These are phyloP conservation scores for Noctuana brunneofusca DNA, from an alignment of 2,888 invertebrate species.

Conservation along the genomic window DNA sequence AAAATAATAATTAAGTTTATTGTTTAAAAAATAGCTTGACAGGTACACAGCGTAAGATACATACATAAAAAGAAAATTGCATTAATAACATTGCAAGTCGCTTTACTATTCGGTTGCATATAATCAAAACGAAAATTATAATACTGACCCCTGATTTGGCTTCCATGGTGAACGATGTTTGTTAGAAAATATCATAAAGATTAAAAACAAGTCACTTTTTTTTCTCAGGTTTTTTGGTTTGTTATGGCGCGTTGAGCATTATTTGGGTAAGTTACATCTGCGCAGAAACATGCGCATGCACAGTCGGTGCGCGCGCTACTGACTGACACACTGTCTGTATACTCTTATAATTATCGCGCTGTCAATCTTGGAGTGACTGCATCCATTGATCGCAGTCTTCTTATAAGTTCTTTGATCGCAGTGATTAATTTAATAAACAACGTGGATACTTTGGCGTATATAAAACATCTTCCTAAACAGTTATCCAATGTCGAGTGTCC, in stretches of 20 bases:
- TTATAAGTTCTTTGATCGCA: too few relatives aligned
- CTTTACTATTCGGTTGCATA: background rate
- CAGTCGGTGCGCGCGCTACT: constrained; percentile 2
- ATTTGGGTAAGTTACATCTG: background rate
- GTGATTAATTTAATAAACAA: constrained; percentile 2
- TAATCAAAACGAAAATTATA: background rate
- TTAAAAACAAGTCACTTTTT: background rate
- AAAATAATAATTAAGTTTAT: background rate
- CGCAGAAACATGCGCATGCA: background rate
- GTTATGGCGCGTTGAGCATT: background rate
- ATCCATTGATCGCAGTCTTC: background rate
- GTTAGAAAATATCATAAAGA: background rate
- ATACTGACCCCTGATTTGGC: background rate
- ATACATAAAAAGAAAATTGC: background rate
- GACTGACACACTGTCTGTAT: constrained; percentile 1
- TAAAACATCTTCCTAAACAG: background rate
- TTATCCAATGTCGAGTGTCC: background rate
- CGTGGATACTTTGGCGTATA: background rate
- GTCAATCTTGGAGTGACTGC: background rate
- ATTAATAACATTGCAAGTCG: background rate
- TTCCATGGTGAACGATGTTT: background rate
- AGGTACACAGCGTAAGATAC: background rate
- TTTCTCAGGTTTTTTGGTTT: background rate
- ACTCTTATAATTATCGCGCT: background rate
- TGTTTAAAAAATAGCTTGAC: background rate